Evolutionary conservation across 2,888 invertebrate genomes (phyloP), one percentile per base, ranked within the genome.

Genomic region (Pristionchus entomophagus): DNA sequence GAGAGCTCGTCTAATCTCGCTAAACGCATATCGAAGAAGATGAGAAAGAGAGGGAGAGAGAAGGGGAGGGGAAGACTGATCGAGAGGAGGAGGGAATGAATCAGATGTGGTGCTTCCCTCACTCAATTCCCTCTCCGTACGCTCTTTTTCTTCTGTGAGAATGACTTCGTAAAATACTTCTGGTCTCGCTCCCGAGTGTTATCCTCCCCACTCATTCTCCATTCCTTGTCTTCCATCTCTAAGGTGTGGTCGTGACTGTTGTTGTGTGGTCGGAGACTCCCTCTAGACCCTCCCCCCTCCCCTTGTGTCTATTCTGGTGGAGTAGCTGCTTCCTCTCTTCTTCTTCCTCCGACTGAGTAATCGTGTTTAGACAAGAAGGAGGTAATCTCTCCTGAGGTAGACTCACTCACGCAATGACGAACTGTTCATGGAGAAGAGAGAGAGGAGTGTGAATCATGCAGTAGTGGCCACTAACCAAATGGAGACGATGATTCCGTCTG

Each of bases 11-110:
- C 82, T 82, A 82, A 82, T 82, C 82, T 59, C 82, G 53, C 82
- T 82, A 82, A 82, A 82, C 56, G 82, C 26, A 82, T 82, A 82
- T 82, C 59, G 73, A 45, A 73, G 73, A 73, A n/a, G 41, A 45
- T 38, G 73, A 65, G 65, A 65, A n/a, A 35, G 65, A 32, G 29
- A 35, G 32, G n/a, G 65, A 51, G 32, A 49, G 51, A 22, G 41
- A 35, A 26, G n/a, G 59, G 26, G 73, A 45, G 73, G 6, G 41
- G 73, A 73, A 73, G 73, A 41, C 26, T 73, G 73, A 73, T 73
- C 73, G 45, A 73, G 41, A 41, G 41, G 19, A n/a, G 5, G 56
- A 22, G n/a, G n/a, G n/a, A 38, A 38, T 1, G 65, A 69, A 69
- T 69, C 65, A 69, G 65, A 69, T 38, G n/a, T 35, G 41, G 22